Percentiles rank a stretch among this genome's conserved stretches.
These are phyloP conservation scores for Dreissena polymorpha DNA, from an alignment of 1,140 invertebrate species.

Conservation along the genomic window DNA sequence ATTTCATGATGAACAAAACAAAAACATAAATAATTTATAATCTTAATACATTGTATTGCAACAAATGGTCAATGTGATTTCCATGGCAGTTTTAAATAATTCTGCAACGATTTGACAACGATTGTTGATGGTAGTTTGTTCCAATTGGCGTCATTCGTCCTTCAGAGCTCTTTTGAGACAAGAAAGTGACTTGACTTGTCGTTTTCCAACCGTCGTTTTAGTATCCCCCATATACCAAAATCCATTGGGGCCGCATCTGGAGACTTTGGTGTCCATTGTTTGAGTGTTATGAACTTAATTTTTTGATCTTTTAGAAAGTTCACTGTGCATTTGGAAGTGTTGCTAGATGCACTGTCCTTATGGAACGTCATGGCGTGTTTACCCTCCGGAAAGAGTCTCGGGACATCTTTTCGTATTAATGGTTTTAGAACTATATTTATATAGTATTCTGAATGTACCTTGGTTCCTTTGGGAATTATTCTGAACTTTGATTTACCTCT, in stretches of 20 bases:
- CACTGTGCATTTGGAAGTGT: neutral
- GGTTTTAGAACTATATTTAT: slow-evolving; percentile 20
- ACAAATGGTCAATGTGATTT: slow-evolving; percentile 8
- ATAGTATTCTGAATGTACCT: neutral
- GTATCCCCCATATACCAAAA: neutral
- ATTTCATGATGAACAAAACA: no score
- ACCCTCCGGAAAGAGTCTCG: slow-evolving; percentile 1
- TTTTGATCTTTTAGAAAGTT: no score
- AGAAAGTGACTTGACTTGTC: no score
- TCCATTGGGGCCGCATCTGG: slow-evolving; percentile 19
- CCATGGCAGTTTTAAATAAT: neutral
- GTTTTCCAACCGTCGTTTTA: neutral
- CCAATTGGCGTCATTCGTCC: no score
- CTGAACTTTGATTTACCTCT: neutral
- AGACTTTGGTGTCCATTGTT: neutral
- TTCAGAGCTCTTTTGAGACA: no score
- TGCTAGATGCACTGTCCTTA: slow-evolving; percentile 18
- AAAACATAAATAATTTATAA: no score
- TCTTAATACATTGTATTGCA: no score
- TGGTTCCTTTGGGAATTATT: neutral
- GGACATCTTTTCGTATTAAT: slow-evolving; percentile 4
- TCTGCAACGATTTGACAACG: no score
- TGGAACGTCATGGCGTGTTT: slow-evolving; percentile 1
- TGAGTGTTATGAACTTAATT: neutral
- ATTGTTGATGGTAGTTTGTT: no score